These are phyloP conservation scores for Gonioctena quinquepunctata DNA, from an alignment of 1,140 invertebrate genomes.

Conservation along the genomic window DNA sequence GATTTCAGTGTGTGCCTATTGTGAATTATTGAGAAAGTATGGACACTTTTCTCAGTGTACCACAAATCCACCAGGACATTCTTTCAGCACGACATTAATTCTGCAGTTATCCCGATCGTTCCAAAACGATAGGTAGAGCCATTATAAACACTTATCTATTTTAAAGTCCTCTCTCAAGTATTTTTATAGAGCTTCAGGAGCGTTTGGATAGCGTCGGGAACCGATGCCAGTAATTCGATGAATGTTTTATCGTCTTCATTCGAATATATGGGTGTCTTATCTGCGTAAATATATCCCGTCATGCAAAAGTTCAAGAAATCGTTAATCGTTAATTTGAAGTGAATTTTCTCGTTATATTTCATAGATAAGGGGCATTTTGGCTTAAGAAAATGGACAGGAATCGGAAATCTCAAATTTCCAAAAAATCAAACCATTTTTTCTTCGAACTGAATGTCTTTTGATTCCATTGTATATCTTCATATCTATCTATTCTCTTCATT, in stretches of 20 bases:
- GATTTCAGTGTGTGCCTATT: too few species aligned
- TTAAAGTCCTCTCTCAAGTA: conserved; percentile 2
- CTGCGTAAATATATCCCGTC: conserved; percentile 3
- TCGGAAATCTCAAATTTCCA: too few species aligned
- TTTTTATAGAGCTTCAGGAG: conserved; percentile 1
- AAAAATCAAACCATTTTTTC: too few species aligned
- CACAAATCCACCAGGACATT: background rate
- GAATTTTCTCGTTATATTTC: too few species aligned
- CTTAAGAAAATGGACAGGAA: too few species aligned
- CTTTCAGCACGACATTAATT: background rate
- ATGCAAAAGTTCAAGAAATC: background rate
- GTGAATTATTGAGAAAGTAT: too few species aligned
- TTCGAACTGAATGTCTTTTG: too few species aligned
- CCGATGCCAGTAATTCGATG: conserved; percentile 28
- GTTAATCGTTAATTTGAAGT: too few species aligned
- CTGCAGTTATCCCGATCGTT: background rate
- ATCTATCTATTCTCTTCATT: too few species aligned
- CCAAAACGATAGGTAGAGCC: background rate
- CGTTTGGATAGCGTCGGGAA: conserved; percentile 21
- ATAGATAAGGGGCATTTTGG: too few species aligned
- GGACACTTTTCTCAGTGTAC: background rate
- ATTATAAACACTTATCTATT: conserved; percentile 6
- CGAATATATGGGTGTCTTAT: conserved; percentile 23
- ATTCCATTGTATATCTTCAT: too few species aligned
- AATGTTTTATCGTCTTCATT: conserved; percentile 22